Conservation (phyloP, 2,797 vertebrate genomes). For the Margarornis squamiger region DNA sequence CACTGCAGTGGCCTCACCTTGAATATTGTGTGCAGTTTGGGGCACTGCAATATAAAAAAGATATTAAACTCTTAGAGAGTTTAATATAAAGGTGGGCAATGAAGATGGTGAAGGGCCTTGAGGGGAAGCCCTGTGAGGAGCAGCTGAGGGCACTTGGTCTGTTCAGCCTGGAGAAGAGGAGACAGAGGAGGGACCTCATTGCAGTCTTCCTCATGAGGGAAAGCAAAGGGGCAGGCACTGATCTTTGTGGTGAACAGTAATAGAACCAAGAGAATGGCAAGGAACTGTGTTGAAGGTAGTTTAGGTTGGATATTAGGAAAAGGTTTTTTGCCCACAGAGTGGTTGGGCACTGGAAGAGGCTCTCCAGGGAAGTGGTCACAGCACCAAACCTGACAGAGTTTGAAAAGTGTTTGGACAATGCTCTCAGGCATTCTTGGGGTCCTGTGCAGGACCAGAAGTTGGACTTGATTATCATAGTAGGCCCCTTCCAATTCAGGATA, state of each 20-base stretch:
- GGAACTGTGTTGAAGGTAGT: not conserved
- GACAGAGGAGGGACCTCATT: not conserved
- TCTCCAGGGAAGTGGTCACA: not conserved
- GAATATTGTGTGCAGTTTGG: not conserved
- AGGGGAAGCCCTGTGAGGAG: not conserved
- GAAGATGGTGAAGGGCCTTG: rapidly evolving
- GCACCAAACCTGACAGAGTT: not conserved
- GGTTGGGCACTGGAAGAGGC: not conserved
- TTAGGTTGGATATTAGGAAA: not conserved
- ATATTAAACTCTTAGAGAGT: rapidly evolving
- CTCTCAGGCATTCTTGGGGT: rapidly evolving
- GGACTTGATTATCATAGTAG: rapidly evolving
- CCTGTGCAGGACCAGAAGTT: not conserved
- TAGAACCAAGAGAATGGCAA: not conserved
- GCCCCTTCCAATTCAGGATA: not conserved
- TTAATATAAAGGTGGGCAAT: not conserved
- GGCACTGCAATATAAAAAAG: not conserved
- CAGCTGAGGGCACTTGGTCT: not conserved
- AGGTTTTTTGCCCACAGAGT: rapidly evolving
- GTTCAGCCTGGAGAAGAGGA: not conserved
- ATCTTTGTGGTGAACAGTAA: not conserved
- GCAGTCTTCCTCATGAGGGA: not conserved
- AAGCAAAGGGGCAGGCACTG: not conserved
- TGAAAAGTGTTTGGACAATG: not conserved
- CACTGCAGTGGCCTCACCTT: rapidly evolving